Base-by-base conservation (phyloP, 2,888 invertebrate genomes). In the Schizotus pectinicornis region DNA sequence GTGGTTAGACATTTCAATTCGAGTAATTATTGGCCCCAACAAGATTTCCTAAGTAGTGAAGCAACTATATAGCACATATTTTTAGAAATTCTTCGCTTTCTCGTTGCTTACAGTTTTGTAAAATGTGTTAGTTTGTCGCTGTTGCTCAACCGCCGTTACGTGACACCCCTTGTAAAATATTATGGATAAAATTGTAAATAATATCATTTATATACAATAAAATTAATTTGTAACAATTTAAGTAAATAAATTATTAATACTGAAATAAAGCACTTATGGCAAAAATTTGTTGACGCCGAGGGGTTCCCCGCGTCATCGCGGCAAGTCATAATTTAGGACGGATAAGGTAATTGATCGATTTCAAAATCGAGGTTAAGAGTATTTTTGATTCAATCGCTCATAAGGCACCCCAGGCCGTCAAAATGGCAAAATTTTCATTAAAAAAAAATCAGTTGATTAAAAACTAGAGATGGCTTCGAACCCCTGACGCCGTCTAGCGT, bases 121-220 rank as follows among this genome's bases (percentile, higher is more conserved):
- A n/a, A n/a, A n/a, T n/a, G 22, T 22, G 2, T 22, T 22, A 22
- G 22, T 22, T 22, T 5, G 3, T 22, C 22, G 22, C 3, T 22
- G 22, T n/a, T n/a, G n/a, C n/a, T n/a, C n/a, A n/a, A n/a, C n/a
- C n/a, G n/a, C n/a, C n/a, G n/a, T 22, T 22, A 22, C 22, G 22
- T 3, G 22, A 22, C 22, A 5, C 22, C 22, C 22, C 22, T 22
- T 22, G 22, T 22, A 22, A 22, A 22, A 22, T 22, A 22, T 22
- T 42, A 42, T 11, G 41, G 38, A 11, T 42, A 51, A 34, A 38
- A n/a, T 51, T 51, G 51, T 51, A 51, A 51, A 51, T 50, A 50
- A 32, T 39, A 12, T 30, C 41, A 52, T 36, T 13, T 43, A 30
- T 35, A 34, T 43, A 22, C 22, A 22, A 5, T 22, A 22, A 22